Evolutionary conservation across 1,140 invertebrate species (phyloP), one percentile per base, ranked within the genome.

Genomic region (Chrysopa pallens): DNA sequence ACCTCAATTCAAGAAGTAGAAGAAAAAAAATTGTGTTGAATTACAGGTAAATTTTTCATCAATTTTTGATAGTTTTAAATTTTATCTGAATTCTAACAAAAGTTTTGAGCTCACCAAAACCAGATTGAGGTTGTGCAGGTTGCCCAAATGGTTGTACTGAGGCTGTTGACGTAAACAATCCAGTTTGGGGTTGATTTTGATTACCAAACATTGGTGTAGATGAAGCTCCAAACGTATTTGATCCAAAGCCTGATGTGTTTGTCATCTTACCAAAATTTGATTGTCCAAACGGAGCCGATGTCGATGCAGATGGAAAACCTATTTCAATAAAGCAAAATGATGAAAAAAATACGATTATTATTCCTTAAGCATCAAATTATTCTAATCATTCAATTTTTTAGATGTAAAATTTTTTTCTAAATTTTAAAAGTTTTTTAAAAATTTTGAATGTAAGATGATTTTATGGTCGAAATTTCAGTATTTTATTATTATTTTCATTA

Each of bases 111-210:
- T 27, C 27, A 39, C 62, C 63, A 47, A 66, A 66, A 17, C 62
- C 57, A 13, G 60, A 56, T 42, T 62, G 61, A 29, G 61, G 61
- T 12, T 61, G 62, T 5, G 58, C 55, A 36, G 64, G 61, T 44
- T 67, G 63, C 37, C 66, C 65, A 57, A 69, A 70, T 33, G 63
- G 55, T 29, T 67, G 55, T 29, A 58, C 52, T 13, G 55, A 50
- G 36, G 59, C 48, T 8, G 57, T 55, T 41, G 14, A 11, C 9
- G 38, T 5, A 39, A 39, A 39, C 11, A 39, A 39, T 1, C 15
- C 17, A 6, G 15, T 27, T 27, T 39, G 46, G 41, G 52, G 50
- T 36, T 50, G 48, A 33, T 36, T 43, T 17, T 23, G 12, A 6
- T 54, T 55, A 48, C 39, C 45, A 44, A 38, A 48, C 29, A 44